Evolutionary conservation across 2,888 invertebrate genomes (phyloP).

Genomic region (Parnassius smintheus): DNA sequence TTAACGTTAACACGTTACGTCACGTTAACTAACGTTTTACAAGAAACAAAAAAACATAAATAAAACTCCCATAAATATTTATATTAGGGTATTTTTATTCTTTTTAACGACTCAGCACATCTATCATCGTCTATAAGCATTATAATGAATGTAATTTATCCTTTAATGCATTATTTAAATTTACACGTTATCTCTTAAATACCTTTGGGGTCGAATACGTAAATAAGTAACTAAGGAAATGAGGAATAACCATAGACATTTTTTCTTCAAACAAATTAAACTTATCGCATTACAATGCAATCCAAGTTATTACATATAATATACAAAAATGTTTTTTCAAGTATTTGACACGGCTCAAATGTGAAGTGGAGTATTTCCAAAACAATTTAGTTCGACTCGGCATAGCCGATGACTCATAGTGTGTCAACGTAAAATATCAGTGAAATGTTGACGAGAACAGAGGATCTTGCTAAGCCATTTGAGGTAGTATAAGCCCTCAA

Average conservation of each 20-base stretch:
- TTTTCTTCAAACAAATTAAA: slow-evolving; percentile 4
- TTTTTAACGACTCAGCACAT: slow-evolving; percentile 38
- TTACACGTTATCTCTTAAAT: slow-evolving; percentile 13
- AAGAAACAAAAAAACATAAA: background rate
- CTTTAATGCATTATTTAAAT: slow-evolving; percentile 6
- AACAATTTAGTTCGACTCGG: no score
- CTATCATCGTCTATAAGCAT: slow-evolving; percentile 36
- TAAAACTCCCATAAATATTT: slow-evolving; percentile 27
- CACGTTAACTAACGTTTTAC: no score
- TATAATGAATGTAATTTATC: slow-evolving; percentile 8
- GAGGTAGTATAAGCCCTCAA: no score
- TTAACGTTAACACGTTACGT: no score
- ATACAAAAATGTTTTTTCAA: background rate
- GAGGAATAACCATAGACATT: slow-evolving; percentile 7
- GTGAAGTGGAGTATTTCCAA: no score
- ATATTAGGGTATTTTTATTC: slow-evolving; percentile 42
- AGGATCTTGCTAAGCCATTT: no score
- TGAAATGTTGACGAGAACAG: no score
- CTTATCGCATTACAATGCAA: slow-evolving; percentile 33
- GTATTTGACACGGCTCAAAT: no score
- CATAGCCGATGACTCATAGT: no score
- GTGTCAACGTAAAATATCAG: no score
- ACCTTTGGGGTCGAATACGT: slow-evolving; percentile 12
- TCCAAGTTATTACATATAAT: slow-evolving; percentile 3
- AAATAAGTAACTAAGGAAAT: slow-evolving; percentile 7